Evolutionary conservation across 92 coral and sea anemone genomes (phyloP), one percentile per base, ranked within the genome.

Genomic region (Epizoanthus illoricatus): DNA sequence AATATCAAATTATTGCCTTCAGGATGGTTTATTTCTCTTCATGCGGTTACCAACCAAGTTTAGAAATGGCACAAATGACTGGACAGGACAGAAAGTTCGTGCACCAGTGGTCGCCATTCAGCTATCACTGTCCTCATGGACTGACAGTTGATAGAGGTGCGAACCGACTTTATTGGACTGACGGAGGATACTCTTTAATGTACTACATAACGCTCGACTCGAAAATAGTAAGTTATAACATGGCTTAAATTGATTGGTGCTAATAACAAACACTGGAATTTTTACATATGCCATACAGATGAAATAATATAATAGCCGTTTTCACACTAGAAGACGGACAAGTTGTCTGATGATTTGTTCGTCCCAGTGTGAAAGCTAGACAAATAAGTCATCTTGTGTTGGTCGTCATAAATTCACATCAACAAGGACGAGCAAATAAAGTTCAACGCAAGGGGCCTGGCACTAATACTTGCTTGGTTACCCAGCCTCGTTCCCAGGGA

Each of bases 1-100:
- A 11, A 20, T 47, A 19, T 15, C 41, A 36, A 4, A 2, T 54
- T 49, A 20, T 20, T 21, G 5, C 4, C 18, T 75, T 3, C 10
- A 78, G 82, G 66, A 78, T 5, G 71, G 3, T 78, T 15, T 78
- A 41, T n/a, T 78, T 63, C 21, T 78, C 82, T 19, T 78, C 82
- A n/a, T 78, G 82, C 65, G 71, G 71, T 5, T 8, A 2, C 47
- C 71, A 41, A 2, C 82, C 82, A 43, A 43, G 61, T 19, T 63
- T 78, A 54, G 59, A 78, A 78, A 23, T 23, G 28, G 82, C 71
- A 23, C 47, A 69, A 17, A 78, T 63, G 82, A 78, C 82, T 3
- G 82, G 82, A 20, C 82, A 78, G 61, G 59, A 78, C 47, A 43
- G 60, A 28, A 78, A 78, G 24, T 7, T 64, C 16, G 4, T 78